Conservation (phyloP, 1,140 invertebrate species). For the Polypedilum vanderplanki region DNA sequence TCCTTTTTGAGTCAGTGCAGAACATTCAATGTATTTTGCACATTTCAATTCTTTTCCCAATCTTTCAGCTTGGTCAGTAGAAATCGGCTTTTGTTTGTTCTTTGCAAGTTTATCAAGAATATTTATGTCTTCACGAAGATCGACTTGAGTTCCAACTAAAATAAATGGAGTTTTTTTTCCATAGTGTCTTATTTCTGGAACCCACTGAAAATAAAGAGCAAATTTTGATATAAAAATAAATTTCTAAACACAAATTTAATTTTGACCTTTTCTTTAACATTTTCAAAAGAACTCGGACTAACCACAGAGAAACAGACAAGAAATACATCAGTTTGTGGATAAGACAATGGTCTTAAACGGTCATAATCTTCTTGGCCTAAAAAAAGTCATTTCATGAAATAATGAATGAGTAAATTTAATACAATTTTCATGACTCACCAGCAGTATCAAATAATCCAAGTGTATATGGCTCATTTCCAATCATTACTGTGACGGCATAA, state of each 20-base stretch:
- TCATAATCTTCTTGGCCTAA: constrained; percentile 43
- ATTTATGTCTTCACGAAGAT: constrained; percentile 95
- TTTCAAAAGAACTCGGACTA: constrained; percentile 48
- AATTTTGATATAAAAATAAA: too few species aligned
- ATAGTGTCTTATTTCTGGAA: constrained; percentile 83
- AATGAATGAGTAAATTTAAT: too few species aligned
- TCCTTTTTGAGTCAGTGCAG: constrained; percentile 96
- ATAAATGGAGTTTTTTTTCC: constrained; percentile 86
- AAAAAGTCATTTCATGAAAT: neutral
- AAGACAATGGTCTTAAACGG: constrained; percentile 47
- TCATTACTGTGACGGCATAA: neutral
- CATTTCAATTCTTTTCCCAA: constrained; percentile 99
- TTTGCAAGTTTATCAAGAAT: constrained; percentile 96
- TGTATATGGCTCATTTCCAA: neutral
- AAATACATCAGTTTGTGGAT: constrained; percentile 42
- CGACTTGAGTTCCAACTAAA: constrained; percentile 80
- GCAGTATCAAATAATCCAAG: too few species aligned
- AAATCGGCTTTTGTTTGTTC: constrained; percentile 93
- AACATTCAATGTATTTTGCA: constrained; percentile 94
- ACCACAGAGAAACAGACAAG: constrained; percentile 50
- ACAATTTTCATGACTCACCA: too few species aligned
- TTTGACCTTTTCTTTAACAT: constrained; percentile 46
- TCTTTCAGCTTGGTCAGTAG: constrained; percentile 91
- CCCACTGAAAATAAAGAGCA: constrained; percentile 69
- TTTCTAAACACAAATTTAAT: too few species aligned